Conservation (phyloP, 2,113 vertebrate genomes). For the Solea solea region DNA sequence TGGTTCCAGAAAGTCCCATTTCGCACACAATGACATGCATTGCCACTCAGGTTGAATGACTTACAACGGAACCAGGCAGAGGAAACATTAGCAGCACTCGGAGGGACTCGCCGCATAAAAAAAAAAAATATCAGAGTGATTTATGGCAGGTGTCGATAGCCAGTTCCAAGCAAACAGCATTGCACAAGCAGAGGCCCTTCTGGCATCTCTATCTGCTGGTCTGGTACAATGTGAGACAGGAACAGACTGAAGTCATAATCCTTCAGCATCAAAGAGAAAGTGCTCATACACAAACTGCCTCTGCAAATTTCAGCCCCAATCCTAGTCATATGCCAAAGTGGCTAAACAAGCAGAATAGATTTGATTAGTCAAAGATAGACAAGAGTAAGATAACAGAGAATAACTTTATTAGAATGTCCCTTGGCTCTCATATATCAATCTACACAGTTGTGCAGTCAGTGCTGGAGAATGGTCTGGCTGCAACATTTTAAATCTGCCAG, state of each 20-base stretch:
- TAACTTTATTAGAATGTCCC: neutral
- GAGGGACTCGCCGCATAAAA: constrained; percentile 63
- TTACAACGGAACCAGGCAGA: constrained; percentile 63
- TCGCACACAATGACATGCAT: constrained; percentile 58
- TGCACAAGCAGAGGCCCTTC: constrained; percentile 65
- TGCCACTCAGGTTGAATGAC: constrained; percentile 60
- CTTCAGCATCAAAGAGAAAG: constrained; percentile 43
- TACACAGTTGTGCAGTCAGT: neutral
- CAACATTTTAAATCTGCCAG: neutral
- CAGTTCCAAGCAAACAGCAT: constrained; percentile 62
- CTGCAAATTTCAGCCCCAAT: neutral
- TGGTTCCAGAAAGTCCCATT: constrained; percentile 53
- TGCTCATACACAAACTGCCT: neutral
- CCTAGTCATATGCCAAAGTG: neutral
- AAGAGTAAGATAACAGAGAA: neutral
- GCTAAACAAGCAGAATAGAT: neutral
- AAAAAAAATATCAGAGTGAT: constrained; percentile 61
- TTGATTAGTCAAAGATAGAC: neutral
- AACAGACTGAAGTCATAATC: constrained; percentile 41
- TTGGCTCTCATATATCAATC: neutral
- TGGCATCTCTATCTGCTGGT: constrained; percentile 55
- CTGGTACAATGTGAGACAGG: constrained; percentile 41
- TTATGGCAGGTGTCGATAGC: constrained; percentile 67
- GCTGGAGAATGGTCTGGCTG: neutral
- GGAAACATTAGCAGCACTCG: constrained; percentile 68